Percentiles rank a stretch among this genome's conserved stretches.
phyloP scores from a whole-genome alignment of 2,888 invertebrate genomes.

The Tenthredo amoena region DNA sequence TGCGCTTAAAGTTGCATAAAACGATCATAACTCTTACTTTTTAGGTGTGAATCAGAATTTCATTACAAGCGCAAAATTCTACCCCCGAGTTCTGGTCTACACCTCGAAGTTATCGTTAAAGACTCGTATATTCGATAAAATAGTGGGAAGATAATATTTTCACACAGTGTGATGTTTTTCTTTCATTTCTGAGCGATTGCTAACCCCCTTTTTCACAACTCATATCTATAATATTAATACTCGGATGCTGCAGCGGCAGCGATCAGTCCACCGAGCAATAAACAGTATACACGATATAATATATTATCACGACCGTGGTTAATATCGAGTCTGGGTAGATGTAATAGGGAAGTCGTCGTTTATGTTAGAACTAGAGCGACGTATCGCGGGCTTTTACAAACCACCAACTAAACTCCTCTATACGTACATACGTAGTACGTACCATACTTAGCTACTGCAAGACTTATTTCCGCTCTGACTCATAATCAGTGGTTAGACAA shows the following conservation, averaged over 20 bases:
- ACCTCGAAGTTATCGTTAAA: too few species aligned
- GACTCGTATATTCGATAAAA: too few species aligned
- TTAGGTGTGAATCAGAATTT: too few species aligned
- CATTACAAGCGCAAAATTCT: too few species aligned
- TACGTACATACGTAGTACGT: neutral
- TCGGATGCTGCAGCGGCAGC: neutral
- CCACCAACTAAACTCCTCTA: neutral
- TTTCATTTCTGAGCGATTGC: neutral
- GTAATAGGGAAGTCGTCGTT: constrained; percentile 59
- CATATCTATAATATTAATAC: neutral
- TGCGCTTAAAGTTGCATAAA: too few species aligned
- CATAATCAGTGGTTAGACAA: constrained; percentile 22
- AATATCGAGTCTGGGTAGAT: constrained; percentile 10
- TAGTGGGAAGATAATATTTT: neutral
- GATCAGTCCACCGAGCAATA: neutral
- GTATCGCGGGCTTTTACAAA: neutral
- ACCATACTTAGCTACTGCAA: neutral
- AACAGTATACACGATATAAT: neutral
- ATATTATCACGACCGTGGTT: neutral
- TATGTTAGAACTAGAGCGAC: constrained; percentile 55
- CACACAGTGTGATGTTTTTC: neutral
- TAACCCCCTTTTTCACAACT: neutral
- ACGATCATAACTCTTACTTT: too few species aligned
- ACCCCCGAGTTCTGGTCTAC: too few species aligned
- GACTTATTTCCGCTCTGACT: constrained; percentile 9